Evolutionary conservation across 2,888 invertebrate genomes (phyloP).

Genomic region (Parasteatoda lunata): DNA sequence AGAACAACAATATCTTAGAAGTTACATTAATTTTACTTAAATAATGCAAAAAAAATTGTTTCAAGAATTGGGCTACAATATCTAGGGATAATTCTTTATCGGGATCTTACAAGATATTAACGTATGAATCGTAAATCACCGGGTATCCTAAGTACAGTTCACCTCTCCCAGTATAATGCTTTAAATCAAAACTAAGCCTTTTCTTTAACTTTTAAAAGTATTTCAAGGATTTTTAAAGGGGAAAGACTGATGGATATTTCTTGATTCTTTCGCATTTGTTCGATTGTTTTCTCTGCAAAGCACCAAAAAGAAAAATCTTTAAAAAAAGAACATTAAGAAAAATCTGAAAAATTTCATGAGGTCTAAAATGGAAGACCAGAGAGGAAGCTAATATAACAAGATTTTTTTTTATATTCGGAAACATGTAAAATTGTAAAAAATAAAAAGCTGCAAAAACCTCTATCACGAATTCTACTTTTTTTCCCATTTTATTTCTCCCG

Average conservation of each 20-base stretch:
- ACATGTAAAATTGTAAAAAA: constrained; percentile 29
- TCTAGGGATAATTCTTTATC: no score
- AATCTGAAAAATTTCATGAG: background rate
- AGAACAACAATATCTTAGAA: no score
- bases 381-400: background rate
- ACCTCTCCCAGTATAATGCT: no score
- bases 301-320: background rate
- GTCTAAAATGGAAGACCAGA: background rate
- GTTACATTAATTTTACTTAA: no score
- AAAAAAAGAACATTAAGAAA: background rate
- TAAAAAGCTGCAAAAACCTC: constrained; percentile 26
- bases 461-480: constrained; percentile 13
- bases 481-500: background rate
- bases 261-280: background rate
- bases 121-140: no score
- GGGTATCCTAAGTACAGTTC: no score
- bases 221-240: background rate
- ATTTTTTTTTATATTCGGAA: background rate
- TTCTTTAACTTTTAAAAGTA: no score
- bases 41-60: no score
- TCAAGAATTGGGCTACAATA: no score
- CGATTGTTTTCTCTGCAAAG: background rate
- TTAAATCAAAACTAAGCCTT: no score
- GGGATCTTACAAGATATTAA: no score
- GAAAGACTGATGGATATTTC: background rate